Conservation (phyloP, 2,888 invertebrate genomes). For the Ectobius pallidus region DNA sequence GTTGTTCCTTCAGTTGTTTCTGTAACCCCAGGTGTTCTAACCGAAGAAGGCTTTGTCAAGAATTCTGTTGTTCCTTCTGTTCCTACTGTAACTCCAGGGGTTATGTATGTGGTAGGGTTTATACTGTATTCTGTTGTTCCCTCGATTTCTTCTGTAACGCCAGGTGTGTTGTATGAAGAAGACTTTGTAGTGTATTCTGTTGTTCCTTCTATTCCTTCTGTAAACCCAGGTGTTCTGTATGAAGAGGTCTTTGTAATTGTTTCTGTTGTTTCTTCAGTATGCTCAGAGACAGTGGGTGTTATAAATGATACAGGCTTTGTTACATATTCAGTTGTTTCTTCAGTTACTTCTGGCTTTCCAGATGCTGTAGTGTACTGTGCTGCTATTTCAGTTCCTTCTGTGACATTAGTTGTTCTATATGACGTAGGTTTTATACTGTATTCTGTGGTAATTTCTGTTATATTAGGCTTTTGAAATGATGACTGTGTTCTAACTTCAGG, state of each 20-base stretch:
- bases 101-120: not conserved
- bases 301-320: not conserved
- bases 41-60: not conserved
- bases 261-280: no score
- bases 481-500: not conserved
- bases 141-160: not conserved
- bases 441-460: not conserved
- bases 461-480: not conserved
- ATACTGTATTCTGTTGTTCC: not conserved
- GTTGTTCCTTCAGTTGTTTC: no score
- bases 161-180: not conserved
- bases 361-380: not conserved
- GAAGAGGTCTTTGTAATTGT: no score
- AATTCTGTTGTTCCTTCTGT: not conserved
- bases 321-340: not conserved
- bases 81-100: not conserved
- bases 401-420: no score
- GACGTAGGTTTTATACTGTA: not conserved
- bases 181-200: not conserved
- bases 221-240: no score
- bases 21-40: no score
- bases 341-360: not conserved
- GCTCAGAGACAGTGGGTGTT: no score
- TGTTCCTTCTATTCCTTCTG: no score
- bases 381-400: not conserved